A percentile compares a stretch with the other conserved stretches of the same genome.
Evolutionary conservation across 92 coral and sea anemone species (phyloP).

Genomic region (Palythoa grandis): DNA sequence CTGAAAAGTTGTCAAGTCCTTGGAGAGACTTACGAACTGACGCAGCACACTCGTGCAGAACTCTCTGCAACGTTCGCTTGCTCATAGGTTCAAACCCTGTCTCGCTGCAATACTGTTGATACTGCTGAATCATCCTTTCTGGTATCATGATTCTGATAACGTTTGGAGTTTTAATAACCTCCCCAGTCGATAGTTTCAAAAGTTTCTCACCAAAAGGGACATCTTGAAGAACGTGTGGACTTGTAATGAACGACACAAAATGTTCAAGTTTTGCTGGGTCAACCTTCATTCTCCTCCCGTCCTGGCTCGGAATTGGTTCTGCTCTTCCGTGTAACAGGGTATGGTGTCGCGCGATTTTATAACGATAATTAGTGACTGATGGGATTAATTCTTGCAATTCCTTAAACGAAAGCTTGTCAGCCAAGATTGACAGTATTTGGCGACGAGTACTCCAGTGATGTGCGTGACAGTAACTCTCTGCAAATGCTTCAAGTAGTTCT

Average conservation of each 20-base stretch:
- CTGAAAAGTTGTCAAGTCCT: conserved; percentile 62
- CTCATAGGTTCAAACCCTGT: conserved; percentile 48
- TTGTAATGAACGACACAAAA: conserved; percentile 60
- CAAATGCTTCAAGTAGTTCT: conserved; percentile 53
- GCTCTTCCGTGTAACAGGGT: conserved; percentile 8
- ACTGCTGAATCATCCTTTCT: conserved; percentile 56
- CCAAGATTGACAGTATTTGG: conserved; percentile 19
- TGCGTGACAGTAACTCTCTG: conserved; percentile 45
- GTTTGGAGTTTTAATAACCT: conserved; percentile 54
- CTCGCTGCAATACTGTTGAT: conserved; percentile 48
- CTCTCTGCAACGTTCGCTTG: conserved; percentile 46
- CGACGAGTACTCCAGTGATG: conserved; percentile 58
- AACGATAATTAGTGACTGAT: neutral
- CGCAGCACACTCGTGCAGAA: conserved; percentile 49
- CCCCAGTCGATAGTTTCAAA: conserved; percentile 54
- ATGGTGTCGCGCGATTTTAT: neutral
- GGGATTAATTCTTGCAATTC: conserved; percentile 6
- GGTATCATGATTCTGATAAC: conserved; percentile 55
- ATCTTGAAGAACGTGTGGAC: conserved; percentile 63
- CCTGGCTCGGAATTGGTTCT: neutral
- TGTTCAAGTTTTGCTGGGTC: conserved; percentile 48
- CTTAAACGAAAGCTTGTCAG: neutral
- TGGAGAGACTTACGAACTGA: conserved; percentile 57
- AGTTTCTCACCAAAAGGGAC: conserved; percentile 60
- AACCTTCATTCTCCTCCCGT: neutral